Evolutionary conservation across 1,140 invertebrate genomes (phyloP).

Genomic region (Drosophila arizonae): DNA sequence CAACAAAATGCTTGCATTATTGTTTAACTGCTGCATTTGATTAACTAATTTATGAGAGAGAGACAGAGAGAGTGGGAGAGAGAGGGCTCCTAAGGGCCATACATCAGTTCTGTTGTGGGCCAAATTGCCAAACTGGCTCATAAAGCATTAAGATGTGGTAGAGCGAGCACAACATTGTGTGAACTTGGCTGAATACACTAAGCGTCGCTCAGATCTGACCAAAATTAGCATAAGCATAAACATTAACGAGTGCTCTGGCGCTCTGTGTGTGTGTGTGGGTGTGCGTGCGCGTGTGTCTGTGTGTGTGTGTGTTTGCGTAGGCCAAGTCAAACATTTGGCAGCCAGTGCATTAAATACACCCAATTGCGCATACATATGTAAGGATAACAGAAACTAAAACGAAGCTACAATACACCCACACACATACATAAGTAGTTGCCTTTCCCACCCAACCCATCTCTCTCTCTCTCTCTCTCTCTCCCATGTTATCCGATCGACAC

Average conservation of each 20-base stretch:
- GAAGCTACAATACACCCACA: neutral
- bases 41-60: conserved; percentile 40
- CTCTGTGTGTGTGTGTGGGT: neutral
- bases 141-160: conserved; percentile 6
- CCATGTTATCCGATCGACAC: conserved; percentile 9
- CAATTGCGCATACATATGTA: conserved; percentile 44
- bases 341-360: conserved; percentile 71
- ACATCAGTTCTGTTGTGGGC: conserved; percentile 49
- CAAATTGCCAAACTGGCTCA: conserved; percentile 8
- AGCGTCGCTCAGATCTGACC: conserved; percentile 39
- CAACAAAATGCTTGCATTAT: conserved; percentile 38
- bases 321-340: conserved; percentile 68
- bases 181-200: conserved; percentile 29
- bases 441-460: neutral
- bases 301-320: conserved; percentile 5
- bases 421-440: neutral
- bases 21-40: conserved; percentile 49
- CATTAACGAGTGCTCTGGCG: conserved; percentile 60
- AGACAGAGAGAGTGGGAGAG: neutral
- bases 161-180: conserved; percentile 5
- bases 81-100: conserved; percentile 22
- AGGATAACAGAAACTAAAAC: conserved; percentile 17
- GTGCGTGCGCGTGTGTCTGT: neutral
- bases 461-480: neutral
- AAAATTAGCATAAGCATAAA: conserved; percentile 79